These are phyloP conservation scores for Australoheros scitulus DNA, from an alignment of 2,113 vertebrate genomes.

Conservation along the genomic window DNA sequence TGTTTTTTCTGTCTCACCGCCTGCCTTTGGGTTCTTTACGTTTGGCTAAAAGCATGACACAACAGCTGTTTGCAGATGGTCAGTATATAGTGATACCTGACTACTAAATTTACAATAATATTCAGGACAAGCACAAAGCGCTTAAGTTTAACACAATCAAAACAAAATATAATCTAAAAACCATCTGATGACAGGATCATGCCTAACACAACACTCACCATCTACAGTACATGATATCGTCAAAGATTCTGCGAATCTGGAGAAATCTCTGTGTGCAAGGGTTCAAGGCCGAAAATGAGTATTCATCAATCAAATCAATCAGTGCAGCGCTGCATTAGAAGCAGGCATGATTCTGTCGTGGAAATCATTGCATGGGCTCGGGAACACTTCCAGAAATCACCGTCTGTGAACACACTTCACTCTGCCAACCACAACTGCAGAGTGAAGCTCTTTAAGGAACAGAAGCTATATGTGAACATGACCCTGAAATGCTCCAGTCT, in stretches of 20 bases:
- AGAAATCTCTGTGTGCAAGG: fast-evolving
- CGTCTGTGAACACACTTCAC: background rate
- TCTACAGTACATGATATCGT: background rate
- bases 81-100: background rate
- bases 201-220: background rate
- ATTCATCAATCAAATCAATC: background rate
- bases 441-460: fast-evolving
- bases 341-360: background rate
- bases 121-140: background rate
- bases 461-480: background rate
- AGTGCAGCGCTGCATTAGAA: background rate
- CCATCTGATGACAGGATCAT: background rate
- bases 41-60: background rate
- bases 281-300: background rate
- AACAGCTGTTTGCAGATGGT: no score
- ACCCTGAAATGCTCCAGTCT: no score
- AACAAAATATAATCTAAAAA: background rate
- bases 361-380: background rate
- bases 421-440: background rate
- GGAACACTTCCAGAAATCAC: background rate
- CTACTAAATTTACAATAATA: background rate
- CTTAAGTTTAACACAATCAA: background rate
- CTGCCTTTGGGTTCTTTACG: background rate
- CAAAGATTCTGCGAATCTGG: background rate
- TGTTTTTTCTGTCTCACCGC: background rate